phyloP scores from a whole-genome alignment of 2,113 vertebrate genomes.

The Andinoacara biseriatus region DNA sequence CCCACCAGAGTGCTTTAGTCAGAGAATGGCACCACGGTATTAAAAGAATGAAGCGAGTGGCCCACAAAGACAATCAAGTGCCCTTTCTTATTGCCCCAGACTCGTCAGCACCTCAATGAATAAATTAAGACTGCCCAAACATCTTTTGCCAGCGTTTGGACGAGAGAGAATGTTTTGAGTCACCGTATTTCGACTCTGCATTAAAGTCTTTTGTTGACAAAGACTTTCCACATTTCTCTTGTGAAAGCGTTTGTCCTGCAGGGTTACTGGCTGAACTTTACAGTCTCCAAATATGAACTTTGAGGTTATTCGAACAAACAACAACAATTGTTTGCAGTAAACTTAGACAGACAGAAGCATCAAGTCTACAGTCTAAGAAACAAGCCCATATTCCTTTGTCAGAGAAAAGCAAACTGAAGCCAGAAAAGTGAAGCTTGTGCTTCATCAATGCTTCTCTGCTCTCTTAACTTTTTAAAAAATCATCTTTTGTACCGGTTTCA shows the following conservation, averaged over 20 bases:
- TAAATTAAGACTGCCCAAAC: neutral
- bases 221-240: neutral
- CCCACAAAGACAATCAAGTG: neutral
- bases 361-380: neutral
- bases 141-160: neutral
- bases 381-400: constrained; percentile 20
- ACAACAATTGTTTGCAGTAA: neutral
- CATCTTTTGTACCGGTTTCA: neutral
- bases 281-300: neutral
- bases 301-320: neutral
- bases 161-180: neutral
- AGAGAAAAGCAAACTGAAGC: constrained; percentile 7
- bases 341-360: neutral
- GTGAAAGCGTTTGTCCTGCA: neutral
- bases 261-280: neutral
- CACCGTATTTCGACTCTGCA: neutral
- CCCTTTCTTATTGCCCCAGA: neutral
- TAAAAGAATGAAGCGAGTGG: neutral
- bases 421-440: neutral
- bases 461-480: neutral
- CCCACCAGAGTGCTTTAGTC: neutral
- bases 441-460: neutral
- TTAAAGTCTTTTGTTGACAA: neutral
- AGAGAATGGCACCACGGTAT: neutral
- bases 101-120: neutral